Conservation (phyloP, 1,140 invertebrate species). For the Cydia strobilella region DNA sequence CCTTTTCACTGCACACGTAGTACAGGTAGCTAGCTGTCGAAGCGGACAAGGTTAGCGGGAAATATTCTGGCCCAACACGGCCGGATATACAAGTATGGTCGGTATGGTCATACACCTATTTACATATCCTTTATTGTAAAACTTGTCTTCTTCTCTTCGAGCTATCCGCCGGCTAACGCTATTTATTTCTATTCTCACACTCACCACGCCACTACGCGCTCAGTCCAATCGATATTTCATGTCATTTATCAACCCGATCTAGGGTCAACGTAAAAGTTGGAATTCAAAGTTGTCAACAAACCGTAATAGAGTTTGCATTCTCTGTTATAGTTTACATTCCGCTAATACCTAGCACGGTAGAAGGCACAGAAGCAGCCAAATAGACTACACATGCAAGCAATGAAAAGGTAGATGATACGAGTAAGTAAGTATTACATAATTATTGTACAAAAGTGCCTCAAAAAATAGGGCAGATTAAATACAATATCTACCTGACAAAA, state of each 20-base stretch:
- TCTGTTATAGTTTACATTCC: background rate
- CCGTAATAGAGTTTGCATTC: conserved; percentile 5
- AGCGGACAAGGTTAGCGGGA: conserved; percentile 41
- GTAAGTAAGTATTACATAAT: no score
- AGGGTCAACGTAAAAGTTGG: background rate
- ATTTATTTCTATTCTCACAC: background rate
- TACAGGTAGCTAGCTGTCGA: background rate
- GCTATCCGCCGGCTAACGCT: no score
- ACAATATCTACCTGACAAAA: no score
- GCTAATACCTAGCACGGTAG: background rate
- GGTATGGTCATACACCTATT: conserved; percentile 1
- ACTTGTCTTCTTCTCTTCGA: no score
- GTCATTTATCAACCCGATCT: background rate
- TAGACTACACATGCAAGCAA: background rate
- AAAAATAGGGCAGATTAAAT: no score
- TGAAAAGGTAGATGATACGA: no score
- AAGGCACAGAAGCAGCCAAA: background rate
- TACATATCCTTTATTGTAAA: background rate
- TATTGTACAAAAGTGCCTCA: no score
- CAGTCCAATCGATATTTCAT: background rate
- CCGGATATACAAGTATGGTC: background rate
- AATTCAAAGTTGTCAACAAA: conserved; percentile 12
- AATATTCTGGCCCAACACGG: conserved; percentile 14
- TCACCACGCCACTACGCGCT: background rate
- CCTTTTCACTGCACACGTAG: conserved; percentile 23